Conservation (phyloP, 2,113 vertebrate genomes). For the Sinocyclocheilus anophthalmus region DNA sequence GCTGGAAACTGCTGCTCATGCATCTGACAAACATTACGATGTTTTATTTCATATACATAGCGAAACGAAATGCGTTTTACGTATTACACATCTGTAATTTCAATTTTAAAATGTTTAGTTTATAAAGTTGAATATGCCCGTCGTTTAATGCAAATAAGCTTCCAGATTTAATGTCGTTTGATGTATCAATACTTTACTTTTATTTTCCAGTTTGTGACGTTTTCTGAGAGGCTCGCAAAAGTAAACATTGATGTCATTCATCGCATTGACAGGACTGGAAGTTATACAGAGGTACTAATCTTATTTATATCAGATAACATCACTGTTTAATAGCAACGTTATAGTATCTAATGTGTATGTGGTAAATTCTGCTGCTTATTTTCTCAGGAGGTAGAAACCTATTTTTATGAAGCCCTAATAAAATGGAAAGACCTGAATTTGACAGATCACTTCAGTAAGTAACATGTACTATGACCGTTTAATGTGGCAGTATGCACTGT, state of each 20-base stretch:
- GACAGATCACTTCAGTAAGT: slow-evolving; percentile 90
- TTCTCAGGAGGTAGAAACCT: slow-evolving; percentile 91
- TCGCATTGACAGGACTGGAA: slow-evolving; percentile 90
- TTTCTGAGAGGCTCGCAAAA: slow-evolving; percentile 92
- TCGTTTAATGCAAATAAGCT: too few species aligned
- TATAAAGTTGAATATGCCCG: neutral
- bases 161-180: too few species aligned
- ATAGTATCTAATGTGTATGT: too few species aligned
- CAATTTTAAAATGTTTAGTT: neutral
- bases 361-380: neutral
- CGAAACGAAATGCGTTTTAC: neutral
- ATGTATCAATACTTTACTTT: neutral
- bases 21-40: neutral
- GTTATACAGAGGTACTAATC: slow-evolving; percentile 85
- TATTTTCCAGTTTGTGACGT: slow-evolving; percentile 89
- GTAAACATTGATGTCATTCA: slow-evolving; percentile 96
- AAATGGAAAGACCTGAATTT: slow-evolving; percentile 97
- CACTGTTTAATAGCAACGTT: neutral
- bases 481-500: neutral
- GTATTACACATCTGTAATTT: neutral
- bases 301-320: neutral
- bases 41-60: neutral
- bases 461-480: neutral
- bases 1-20: neutral
- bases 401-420: slow-evolving; percentile 90